Conservation (phyloP, 1,140 invertebrate genomes). For the Solen grandis region DNA sequence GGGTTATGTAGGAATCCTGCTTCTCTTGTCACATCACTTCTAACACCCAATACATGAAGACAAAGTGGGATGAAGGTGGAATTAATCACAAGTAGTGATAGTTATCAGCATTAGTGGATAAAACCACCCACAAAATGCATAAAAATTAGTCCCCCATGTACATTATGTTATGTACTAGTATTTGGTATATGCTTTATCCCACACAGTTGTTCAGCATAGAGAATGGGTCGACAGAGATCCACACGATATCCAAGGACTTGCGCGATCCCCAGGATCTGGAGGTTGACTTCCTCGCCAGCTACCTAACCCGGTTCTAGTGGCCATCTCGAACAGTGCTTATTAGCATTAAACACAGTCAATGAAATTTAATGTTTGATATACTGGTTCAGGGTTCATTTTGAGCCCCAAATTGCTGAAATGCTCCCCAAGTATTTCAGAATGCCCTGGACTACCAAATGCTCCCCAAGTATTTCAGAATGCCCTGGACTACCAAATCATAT, state of each 20-base stretch:
- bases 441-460: not conserved
- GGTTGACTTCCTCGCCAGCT: conserved; percentile 69
- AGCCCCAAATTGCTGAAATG: not conserved
- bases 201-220: conserved; percentile 65
- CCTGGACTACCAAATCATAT: no score
- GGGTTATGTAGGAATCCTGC: no score
- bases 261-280: conserved; percentile 70
- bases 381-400: not conserved
- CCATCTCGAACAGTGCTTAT: not conserved
- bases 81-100: no score
- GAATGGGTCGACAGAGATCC: conserved; percentile 66
- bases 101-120: no score
- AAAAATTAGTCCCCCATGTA: no score
- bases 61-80: no score
- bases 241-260: conserved; percentile 63
- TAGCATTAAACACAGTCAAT: not conserved
- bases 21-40: no score
- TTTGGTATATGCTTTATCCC: no score
- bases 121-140: no score
- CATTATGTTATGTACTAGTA: no score
- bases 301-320: conserved; percentile 68
- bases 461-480: not conserved
- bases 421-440: not conserved
- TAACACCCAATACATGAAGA: no score
- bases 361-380: not conserved